Evolutionary conservation across 2,113 vertebrate species (phyloP), one percentile per base, ranked within the genome.

Genomic region (Scytalopus superciliaris): DNA sequence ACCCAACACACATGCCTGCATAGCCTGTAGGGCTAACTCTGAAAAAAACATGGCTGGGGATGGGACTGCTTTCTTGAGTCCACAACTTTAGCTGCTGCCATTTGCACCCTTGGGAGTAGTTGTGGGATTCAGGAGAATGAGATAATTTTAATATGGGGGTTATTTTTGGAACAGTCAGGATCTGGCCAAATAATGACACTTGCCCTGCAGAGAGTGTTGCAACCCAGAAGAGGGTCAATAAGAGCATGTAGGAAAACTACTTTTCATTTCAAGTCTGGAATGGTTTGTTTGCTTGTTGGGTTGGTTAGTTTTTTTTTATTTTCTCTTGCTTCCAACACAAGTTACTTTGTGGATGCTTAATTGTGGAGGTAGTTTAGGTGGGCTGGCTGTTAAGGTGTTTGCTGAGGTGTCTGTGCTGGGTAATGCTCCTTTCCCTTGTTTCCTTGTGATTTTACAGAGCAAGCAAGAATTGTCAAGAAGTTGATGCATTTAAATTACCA

Each of bases 1-100:
- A 39, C 18, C 28, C 39, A 55, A 1, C 10, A 8, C 6, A 3
- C 0, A 0, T 31, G 21, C 2, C 12, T 2, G 12, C 1, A 3
- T 62, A 14, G 18, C 10, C 18, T 13, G 2, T 12, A 57, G 30
- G 3, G 30, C 14, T 69, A 21, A n/a, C 8, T 14, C 60, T 50
- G 22, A 67, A 42, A 10, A n/a, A 30, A 67, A 47, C 2, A 2
- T 18, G 17, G 35, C 6, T 33, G 19, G 9, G 23, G 30, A 23
- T 2, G 19, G 17, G 14, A 8, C 15, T 74, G 22, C 35, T 24
- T 42, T 89, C 14, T 1, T 5, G 14, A 44, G 17, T 60, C 17
- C 25, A 9, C 11, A 37, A 2, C 14, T 82, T 45, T 16, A 4
- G 3, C 5, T 60, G 47, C 47, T 93, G 52, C 35, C 14, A 7